Conservation (phyloP, 2,888 invertebrate genomes). For the Malacosoma neustria region DNA sequence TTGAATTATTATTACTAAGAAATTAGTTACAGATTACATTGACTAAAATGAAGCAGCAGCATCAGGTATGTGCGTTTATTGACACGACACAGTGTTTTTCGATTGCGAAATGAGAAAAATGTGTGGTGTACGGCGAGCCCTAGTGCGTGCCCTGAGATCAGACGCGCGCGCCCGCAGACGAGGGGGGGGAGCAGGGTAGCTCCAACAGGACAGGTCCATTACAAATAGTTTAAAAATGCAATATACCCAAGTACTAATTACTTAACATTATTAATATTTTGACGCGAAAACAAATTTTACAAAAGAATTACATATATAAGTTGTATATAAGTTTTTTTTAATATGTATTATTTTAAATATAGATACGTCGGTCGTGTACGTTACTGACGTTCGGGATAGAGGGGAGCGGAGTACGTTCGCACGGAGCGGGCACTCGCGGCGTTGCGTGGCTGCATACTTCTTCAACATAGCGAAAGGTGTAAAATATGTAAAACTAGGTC, state of each 20-base stretch:
- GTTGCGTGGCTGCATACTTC: too few relatives aligned
- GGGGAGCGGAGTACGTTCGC: neutral
- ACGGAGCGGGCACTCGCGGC: too few relatives aligned
- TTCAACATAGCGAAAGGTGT: too few relatives aligned
- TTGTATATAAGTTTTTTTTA: constrained; percentile 45
- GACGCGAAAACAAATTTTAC: constrained; percentile 64
- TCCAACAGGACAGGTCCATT: constrained; percentile 31
- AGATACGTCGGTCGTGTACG: neutral
- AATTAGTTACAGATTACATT: too few relatives aligned
- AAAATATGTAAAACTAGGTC: too few relatives aligned
- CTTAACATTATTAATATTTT: constrained; percentile 46
- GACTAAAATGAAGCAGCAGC: too few relatives aligned
- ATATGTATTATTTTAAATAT: neutral
- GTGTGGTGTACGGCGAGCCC: too few relatives aligned
- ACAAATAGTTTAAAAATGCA: constrained; percentile 45
- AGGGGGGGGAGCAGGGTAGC: constrained; percentile 14
- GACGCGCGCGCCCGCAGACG: constrained; percentile 8
- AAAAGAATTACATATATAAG: constrained; percentile 56
- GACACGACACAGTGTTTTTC: too few relatives aligned
- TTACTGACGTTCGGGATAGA: neutral
- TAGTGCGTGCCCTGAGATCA: too few relatives aligned
- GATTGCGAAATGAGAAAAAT: too few relatives aligned
- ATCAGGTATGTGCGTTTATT: too few relatives aligned
- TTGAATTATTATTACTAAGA: too few relatives aligned
- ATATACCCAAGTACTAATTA: constrained; percentile 62